phyloP scores from a whole-genome alignment of 2,113 vertebrate species.

The Datnioides undecimradiatus region DNA sequence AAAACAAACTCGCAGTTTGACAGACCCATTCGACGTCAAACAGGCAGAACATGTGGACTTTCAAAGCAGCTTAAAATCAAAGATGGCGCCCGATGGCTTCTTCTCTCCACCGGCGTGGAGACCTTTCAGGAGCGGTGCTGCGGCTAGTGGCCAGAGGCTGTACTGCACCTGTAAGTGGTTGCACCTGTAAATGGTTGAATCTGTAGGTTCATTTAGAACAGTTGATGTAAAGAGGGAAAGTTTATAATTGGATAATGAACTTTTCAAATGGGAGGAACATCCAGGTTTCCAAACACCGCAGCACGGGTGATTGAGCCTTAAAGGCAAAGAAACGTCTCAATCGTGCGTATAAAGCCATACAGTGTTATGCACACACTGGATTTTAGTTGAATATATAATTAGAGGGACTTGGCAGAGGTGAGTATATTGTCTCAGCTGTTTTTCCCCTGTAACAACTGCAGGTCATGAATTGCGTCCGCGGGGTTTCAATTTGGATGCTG shows the following conservation, averaged over 20 bases:
- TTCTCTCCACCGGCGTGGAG: background rate
- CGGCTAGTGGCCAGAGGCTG: background rate
- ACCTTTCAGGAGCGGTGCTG: background rate
- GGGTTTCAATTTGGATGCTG: slow-evolving; percentile 53
- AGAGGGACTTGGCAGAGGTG: slow-evolving; percentile 10
- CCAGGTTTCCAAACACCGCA: background rate
- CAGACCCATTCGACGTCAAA: too few species aligned
- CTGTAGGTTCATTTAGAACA: background rate
- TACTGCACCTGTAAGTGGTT: background rate
- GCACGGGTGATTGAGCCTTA: background rate
- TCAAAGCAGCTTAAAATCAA: background rate
- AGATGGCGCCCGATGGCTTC: background rate
- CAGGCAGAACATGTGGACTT: too few species aligned
- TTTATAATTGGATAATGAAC: background rate
- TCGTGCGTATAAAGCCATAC: too few species aligned
- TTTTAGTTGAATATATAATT: background rate
- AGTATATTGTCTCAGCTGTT: slow-evolving; percentile 31
- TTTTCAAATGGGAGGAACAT: background rate
- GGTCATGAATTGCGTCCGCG: slow-evolving; percentile 29
- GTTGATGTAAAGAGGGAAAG: background rate
- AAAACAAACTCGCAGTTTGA: too few species aligned
- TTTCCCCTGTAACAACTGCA: slow-evolving; percentile 19
- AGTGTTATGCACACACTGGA: background rate
- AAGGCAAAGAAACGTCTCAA: background rate
- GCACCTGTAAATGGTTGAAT: background rate